Evolutionary conservation across 2,888 invertebrate species (phyloP), one percentile per base, ranked within the genome.

Genomic region (Unio pictorum): DNA sequence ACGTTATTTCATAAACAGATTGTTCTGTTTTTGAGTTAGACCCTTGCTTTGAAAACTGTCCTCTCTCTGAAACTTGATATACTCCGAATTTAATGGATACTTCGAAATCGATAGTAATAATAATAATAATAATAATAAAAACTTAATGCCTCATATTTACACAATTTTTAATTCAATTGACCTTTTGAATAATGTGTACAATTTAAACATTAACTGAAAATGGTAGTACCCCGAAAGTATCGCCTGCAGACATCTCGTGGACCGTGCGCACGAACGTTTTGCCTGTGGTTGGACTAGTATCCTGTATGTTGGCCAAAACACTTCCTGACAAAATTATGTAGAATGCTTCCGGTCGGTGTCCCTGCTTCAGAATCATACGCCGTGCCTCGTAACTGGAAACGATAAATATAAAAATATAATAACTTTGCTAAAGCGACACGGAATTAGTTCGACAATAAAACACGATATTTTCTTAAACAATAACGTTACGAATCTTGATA

Each of bases 271-370:
- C 73, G 69, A 84, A 86, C 23, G 60, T 71, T 62, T 79, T 76
- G 7, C 81, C 83, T 11, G 78, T 79, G 20, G 68, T 71, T 0
- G 81, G 79, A 61, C 80, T 77, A 4, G 55, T 64, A 34, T 86
- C 84, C 34, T 75, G 69, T 56, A 83, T 75, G 73, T 84, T 86
- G 59, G 84, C 83, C 61, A 84, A 78, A 15, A 84, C 81, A 20
- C 76, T 74, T n/a, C 86, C 86, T 3, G 84, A 79, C 20, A 84
- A 68, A 64, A 86, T 72, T 23, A 86, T 78, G 74, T 86, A 84
- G 67, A 86, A 84, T 11, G 78, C 80, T 18, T 80, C 78, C 3
- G 86, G 81, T 57, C 76, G 74, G 67, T 86, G 86, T 1, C 84
- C 86, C 60, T 84, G 77, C 56, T 81, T 82, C 30, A 83, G 23